phyloP scores from a whole-genome alignment of 2,113 vertebrate genomes.

The Chiloscyllium plagiosum region DNA sequence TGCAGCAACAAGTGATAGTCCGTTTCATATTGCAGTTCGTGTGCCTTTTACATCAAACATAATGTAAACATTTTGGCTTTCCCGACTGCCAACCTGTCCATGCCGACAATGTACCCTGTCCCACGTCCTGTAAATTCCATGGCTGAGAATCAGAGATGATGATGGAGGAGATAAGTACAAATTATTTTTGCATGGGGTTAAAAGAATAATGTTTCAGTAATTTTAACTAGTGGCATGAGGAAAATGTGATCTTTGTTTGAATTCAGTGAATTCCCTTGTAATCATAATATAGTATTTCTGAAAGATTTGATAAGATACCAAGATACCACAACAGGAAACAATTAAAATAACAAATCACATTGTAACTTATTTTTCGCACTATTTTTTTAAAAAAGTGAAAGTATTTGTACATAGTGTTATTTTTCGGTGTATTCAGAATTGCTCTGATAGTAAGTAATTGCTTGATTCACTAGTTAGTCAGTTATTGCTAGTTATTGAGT shows the following conservation, averaged over 20 bases:
- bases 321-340: background rate
- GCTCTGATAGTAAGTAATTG: background rate
- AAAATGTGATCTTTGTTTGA: background rate
- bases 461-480: no score
- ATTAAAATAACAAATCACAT: background rate
- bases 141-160: no score
- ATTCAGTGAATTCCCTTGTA: background rate
- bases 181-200: no score
- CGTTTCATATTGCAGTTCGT: background rate
- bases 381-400: slow-evolving; percentile 8
- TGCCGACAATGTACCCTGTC: no score
- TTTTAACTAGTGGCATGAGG: background rate
- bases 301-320: no score
- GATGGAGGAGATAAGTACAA: no score
- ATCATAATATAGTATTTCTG: background rate
- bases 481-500: background rate
- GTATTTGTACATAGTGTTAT: background rate
- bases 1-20: background rate
- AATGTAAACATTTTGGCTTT: no score
- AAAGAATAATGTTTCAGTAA: background rate
- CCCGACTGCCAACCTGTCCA: no score
- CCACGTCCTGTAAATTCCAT: no score
- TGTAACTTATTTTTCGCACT: background rate
- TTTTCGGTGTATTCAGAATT: slow-evolving; percentile 22
- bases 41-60: background rate